phyloP scores from a whole-genome alignment of 2,113 vertebrate species.

The Syrrhaptes paradoxus region DNA sequence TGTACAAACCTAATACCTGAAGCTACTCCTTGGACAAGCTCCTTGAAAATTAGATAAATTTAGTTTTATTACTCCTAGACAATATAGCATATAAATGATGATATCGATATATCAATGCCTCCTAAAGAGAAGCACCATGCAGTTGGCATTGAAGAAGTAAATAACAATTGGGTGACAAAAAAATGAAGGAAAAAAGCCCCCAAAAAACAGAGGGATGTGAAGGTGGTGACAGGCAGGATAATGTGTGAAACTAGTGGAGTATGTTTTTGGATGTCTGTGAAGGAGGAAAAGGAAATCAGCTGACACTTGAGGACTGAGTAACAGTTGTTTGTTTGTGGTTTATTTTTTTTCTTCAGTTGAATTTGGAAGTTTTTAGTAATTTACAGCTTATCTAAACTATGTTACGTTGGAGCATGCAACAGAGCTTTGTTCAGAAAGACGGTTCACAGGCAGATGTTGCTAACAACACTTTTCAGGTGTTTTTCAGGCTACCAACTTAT shows the following conservation, averaged over 20 bases:
- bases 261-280: neutral
- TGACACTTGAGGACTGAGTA: neutral
- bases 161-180: neutral
- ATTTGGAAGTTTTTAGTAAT: neutral
- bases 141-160: neutral
- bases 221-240: neutral
- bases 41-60: neutral
- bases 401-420: neutral
- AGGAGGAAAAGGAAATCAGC: neutral
- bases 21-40: neutral
- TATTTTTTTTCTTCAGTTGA: neutral
- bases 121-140: neutral
- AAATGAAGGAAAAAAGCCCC: accelerated
- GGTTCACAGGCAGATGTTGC: neutral
- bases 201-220: neutral
- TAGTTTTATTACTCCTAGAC: neutral
- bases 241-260: neutral
- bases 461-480: neutral
- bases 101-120: neutral
- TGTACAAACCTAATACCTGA: neutral
- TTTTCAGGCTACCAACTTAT: neutral
- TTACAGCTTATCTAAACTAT: neutral
- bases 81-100: neutral
- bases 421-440: neutral
- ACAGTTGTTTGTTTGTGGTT: neutral